Evolutionary conservation across 2,113 vertebrate genomes (phyloP).

Genomic region (Percina caprodes): DNA sequence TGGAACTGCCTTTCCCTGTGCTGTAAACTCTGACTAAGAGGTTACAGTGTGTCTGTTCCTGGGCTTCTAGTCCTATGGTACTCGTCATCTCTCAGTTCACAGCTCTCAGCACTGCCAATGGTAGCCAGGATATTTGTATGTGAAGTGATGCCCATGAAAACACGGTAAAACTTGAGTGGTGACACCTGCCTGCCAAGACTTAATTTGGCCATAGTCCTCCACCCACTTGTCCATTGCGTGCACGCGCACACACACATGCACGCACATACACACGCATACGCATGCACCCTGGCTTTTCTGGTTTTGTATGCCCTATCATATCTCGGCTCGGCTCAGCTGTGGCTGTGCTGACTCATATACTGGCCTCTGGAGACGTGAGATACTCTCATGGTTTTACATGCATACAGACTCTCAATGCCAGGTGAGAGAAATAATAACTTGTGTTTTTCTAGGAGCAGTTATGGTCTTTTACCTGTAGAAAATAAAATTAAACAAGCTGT

Average conservation of each 20-base stretch:
- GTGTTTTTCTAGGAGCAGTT: slow-evolving; percentile 68
- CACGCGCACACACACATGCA: slow-evolving; percentile 32
- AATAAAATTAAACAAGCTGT: slow-evolving; percentile 65
- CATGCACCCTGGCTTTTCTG: slow-evolving; percentile 42
- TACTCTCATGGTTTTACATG: slow-evolving; percentile 69
- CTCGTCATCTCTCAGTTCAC: slow-evolving; percentile 69
- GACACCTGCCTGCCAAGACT: slow-evolving; percentile 82
- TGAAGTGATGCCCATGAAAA: slow-evolving; percentile 81
- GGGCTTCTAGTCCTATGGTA: slow-evolving; percentile 54
- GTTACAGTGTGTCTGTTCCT: slow-evolving; percentile 55
- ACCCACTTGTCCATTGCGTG: slow-evolving; percentile 60
- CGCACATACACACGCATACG: background rate
- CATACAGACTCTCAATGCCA: slow-evolving; percentile 61
- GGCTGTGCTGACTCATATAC: slow-evolving; percentile 75
- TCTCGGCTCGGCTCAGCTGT: slow-evolving; percentile 66
- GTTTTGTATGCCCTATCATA: slow-evolving; percentile 57
- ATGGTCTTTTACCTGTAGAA: slow-evolving; percentile 65
- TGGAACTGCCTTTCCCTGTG: slow-evolving; percentile 47
- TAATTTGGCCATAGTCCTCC: slow-evolving; percentile 70
- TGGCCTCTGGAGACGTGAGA: slow-evolving; percentile 70
- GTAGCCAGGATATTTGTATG: slow-evolving; percentile 77
- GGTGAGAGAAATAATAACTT: slow-evolving; percentile 67
- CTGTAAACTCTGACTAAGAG: slow-evolving; percentile 69
- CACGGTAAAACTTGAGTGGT: slow-evolving; percentile 75
- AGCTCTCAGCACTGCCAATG: slow-evolving; percentile 72